Percentiles rank a stretch among this genome's conserved stretches.
Evolutionary conservation across 2,113 vertebrate genomes (phyloP).

Genomic region (Tapirus terrestris): DNA sequence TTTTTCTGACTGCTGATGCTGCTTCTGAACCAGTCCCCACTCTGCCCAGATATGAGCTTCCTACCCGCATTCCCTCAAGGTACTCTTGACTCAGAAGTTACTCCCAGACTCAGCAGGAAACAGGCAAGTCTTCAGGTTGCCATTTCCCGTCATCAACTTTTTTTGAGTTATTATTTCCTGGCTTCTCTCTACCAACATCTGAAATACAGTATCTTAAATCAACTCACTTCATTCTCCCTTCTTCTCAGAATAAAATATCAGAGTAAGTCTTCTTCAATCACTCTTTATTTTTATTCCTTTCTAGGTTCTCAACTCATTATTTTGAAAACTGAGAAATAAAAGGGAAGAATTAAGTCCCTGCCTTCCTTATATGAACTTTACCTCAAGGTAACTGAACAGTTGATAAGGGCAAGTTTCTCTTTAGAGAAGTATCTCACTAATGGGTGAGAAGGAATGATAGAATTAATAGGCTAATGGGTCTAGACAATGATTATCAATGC

Average conservation of each 20-base stretch:
- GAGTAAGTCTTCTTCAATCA: not conserved
- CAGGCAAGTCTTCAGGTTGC: not conserved
- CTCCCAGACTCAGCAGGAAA: not conserved
- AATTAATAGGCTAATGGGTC: not conserved
- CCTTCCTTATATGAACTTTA: not conserved
- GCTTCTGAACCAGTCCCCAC: not conserved
- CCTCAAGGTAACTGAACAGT: not conserved
- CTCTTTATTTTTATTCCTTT: constrained; percentile 28
- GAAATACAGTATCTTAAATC: not conserved
- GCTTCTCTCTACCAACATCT: constrained; percentile 19
- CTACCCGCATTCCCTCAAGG: not conserved
- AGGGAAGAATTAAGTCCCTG: not conserved
- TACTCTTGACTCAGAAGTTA: not conserved
- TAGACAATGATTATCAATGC: not conserved
- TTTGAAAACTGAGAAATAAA: constrained; percentile 43
- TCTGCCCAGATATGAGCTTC: not conserved
- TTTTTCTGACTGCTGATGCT: not conserved
- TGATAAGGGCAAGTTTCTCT: not conserved
- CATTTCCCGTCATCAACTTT: not conserved
- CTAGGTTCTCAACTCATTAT: constrained; percentile 17
- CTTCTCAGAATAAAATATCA: constrained; percentile 2
- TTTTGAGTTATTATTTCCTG: constrained; percentile 21
- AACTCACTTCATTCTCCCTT: not conserved
- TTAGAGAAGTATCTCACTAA: not conserved
- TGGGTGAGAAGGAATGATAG: not conserved